Base-by-base conservation (phyloP, 1,140 invertebrate genomes). In the Akabosia matsudoensis region DNA sequence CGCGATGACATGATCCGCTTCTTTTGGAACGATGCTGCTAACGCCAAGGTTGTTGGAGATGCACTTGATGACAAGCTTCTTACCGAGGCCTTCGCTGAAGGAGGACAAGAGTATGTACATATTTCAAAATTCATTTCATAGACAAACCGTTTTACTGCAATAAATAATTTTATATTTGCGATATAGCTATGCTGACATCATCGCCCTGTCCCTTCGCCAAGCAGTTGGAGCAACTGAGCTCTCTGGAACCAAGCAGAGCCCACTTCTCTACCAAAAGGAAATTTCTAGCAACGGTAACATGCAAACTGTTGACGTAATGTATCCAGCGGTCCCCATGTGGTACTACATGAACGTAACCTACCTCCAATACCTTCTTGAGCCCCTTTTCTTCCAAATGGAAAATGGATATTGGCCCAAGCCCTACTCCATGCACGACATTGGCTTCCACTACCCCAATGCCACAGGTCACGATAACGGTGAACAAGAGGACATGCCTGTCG, bases 311-410 rank as follows among this genome's bases (percentile, higher is more conserved):
- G 79, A 80, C 75, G 79, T 80, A 1, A 78, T 80, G 4, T 80
- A 78, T 33, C 79, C 79, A 22, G 24, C 74, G 18, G 16, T 34
- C 24, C 79, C 79, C 3, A 61, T 75, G 24, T 72, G 33, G n/a
- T 76, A 76, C 37, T 76, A 80, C 64, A 37, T 80, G 28, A 78
- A 78, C 45, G 54, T 76, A 3, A n/a, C 45, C 4, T 74, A 76
- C 28, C 28, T 78, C 0, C 13, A 45, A 26, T 37, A 33, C n/a
- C 51, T 76, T 14, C 34, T 80, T 2, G 76, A 78, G 31, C 79
- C 79, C 3, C 64, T 80, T 14, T 80, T 76, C 33, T 76, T 61
- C 31, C 77, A 78, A 54, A 80, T 80, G 79, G 79, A 80, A 64
- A 70, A 52, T 56, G 73, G 64, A 54, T 37, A 67, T 33, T 80